These are phyloP conservation scores for Eristalis intricaria DNA, from an alignment of 2,888 invertebrate species.

Conservation along the genomic window DNA sequence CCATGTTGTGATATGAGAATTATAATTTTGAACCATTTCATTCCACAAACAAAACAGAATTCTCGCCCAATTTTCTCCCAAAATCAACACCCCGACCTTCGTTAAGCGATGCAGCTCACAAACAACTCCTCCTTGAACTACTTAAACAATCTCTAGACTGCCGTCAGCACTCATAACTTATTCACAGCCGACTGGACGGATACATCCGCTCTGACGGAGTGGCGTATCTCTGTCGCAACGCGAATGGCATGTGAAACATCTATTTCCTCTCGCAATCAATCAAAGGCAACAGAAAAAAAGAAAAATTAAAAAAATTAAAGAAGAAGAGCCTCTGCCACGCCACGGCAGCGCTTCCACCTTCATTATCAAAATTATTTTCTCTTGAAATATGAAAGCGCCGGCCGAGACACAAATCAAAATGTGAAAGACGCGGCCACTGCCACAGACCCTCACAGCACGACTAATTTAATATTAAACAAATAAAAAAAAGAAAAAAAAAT, in stretches of 20 bases:
- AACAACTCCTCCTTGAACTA: neutral
- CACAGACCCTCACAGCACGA: neutral
- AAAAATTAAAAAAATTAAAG: neutral
- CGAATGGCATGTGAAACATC: constrained; percentile 41
- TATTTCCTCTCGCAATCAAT: constrained; percentile 51
- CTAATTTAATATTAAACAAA: constrained; percentile 58
- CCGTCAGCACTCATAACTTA: neutral
- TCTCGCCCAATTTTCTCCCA: neutral
- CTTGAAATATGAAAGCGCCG: constrained; percentile 1
- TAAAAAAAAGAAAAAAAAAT: constrained; percentile 20
- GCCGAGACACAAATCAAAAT: constrained; percentile 31
- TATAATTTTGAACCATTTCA: constrained; percentile 37
- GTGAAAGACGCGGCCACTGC: constrained; percentile 1
- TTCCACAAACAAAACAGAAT: neutral
- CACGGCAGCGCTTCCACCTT: constrained; percentile 16
- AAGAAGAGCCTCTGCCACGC: neutral
- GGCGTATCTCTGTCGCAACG: constrained; percentile 36
- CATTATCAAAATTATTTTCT: constrained; percentile 29
- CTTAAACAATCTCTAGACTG: neutral
- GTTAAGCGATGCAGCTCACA: neutral
- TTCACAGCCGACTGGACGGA: neutral
- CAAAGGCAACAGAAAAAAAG: constrained; percentile 17
- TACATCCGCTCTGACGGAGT: constrained; percentile 36
- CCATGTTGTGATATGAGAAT: constrained; percentile 66
- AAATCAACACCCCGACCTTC: neutral